These are phyloP conservation scores for Podarcis raffonei DNA, from an alignment of 2,113 vertebrate genomes.

Conservation along the genomic window DNA sequence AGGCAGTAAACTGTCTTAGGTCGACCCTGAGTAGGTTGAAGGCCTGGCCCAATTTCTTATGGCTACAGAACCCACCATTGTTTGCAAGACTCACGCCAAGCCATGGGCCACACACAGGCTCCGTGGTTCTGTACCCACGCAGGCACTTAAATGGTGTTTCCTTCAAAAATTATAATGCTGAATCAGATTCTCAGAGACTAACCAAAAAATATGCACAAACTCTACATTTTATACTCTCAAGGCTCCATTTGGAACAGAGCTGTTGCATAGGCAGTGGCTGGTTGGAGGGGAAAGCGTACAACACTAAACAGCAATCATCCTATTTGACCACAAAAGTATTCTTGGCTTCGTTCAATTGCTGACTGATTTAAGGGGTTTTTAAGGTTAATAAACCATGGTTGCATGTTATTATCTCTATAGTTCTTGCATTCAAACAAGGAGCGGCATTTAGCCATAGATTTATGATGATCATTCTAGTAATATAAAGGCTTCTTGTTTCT, in stretches of 20 bases:
- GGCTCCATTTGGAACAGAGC: slow-evolving; percentile 39
- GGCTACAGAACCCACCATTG: slow-evolving; percentile 43
- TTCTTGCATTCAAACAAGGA: slow-evolving; percentile 45
- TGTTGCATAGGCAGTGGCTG: slow-evolving; percentile 35
- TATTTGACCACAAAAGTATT: slow-evolving; percentile 67
- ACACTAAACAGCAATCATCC: slow-evolving; percentile 57
- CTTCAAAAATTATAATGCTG: slow-evolving; percentile 32
- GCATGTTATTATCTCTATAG: slow-evolving; percentile 60
- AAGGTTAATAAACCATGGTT: slow-evolving; percentile 68
- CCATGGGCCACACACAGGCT: slow-evolving; percentile 50
- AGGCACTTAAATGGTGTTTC: not conserved
- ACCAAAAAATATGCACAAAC: slow-evolving; percentile 62
- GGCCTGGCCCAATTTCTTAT: slow-evolving; percentile 8
- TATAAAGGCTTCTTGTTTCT: slow-evolving; percentile 43
- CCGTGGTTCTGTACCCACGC: slow-evolving; percentile 56
- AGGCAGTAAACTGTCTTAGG: too few species aligned
- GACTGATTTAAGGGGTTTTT: slow-evolving; percentile 64
- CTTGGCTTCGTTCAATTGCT: slow-evolving; percentile 66
- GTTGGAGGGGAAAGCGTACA: slow-evolving; percentile 39
- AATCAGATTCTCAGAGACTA: slow-evolving; percentile 53
- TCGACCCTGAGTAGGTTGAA: not conserved
- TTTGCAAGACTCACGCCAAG: slow-evolving; percentile 39
- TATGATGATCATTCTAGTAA: slow-evolving; percentile 40
- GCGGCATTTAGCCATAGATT: slow-evolving; percentile 50
- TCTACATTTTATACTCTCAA: slow-evolving; percentile 56